phyloP scores from a whole-genome alignment of 37 sponge, comb jelly and placozoan genomes.

The Eunapius fragilis region DNA sequence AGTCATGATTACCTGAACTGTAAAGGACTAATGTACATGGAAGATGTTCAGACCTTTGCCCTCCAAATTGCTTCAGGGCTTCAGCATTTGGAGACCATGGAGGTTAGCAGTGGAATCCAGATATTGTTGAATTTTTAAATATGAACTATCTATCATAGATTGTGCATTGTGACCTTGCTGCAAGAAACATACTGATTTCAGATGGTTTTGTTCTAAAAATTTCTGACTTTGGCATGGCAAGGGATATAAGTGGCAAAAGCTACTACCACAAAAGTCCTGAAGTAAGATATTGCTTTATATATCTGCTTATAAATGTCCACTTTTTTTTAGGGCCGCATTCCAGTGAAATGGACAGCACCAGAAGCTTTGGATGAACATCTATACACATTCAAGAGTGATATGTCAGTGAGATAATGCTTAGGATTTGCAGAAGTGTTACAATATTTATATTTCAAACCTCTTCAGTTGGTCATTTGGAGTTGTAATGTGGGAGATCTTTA shows the following conservation, averaged over 20 bases:
- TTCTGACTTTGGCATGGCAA: conserved; percentile 79
- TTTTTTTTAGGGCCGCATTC: conserved; percentile 39
- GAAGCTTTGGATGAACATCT: conserved; percentile 54
- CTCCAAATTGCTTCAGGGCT: too few species aligned
- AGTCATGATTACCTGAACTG: conserved; percentile 55
- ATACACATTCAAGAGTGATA: conserved; percentile 67
- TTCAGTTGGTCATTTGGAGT: conserved; percentile 83
- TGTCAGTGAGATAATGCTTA: conserved; percentile 55
- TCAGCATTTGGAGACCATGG: conserved; percentile 19
- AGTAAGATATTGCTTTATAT: too few species aligned
- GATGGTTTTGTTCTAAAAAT: conserved; percentile 71
- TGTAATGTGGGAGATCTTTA: conserved; percentile 75
- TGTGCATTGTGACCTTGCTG: conserved; percentile 79
- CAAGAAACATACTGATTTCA: conserved; percentile 73
- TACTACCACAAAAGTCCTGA: conserved; percentile 5
- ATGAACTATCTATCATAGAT: conserved; percentile 28
- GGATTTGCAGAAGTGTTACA: not conserved
- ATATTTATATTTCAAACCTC: not conserved
- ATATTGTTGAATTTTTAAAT: too few species aligned
- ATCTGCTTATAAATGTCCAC: not conserved
- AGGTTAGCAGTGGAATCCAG: conserved; percentile 15
- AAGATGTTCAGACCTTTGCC: too few species aligned
- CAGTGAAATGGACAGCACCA: conserved; percentile 79
- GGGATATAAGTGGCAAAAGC: conserved; percentile 37
- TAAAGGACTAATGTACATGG: conserved; percentile 47